Evolutionary conservation across 2,888 invertebrate genomes (phyloP).

Genomic region (Autographa gamma): DNA sequence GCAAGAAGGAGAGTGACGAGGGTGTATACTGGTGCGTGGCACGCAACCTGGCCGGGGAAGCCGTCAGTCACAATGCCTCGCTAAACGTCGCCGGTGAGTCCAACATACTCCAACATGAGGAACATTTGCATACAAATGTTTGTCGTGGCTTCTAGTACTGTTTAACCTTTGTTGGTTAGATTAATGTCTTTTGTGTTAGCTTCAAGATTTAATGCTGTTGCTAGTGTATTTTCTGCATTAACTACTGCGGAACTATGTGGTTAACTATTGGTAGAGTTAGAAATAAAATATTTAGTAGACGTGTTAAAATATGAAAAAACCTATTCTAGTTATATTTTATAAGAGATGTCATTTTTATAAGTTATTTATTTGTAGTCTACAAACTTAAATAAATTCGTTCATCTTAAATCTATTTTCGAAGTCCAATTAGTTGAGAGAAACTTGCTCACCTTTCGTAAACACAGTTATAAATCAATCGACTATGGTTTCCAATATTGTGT

Average conservation of each 20-base stretch:
- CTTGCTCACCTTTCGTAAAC: conserved; percentile 34
- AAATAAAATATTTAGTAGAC: background rate
- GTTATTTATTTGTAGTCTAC: no score
- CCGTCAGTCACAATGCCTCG: conserved; percentile 97
- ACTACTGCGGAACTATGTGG: background rate
- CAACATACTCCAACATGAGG: conserved; percentile 26
- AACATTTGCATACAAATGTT: conserved; percentile 59
- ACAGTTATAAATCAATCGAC: conserved; percentile 43
- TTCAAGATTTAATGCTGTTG: conserved; percentile 9
- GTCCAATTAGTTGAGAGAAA: conserved; percentile 42
- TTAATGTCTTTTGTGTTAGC: conserved; percentile 32
- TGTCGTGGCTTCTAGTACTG: conserved; percentile 39
- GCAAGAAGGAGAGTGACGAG: conserved; percentile 97
- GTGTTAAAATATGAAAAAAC: background rate
- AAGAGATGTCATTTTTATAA: no score
- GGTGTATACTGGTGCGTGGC: conserved; percentile 99
- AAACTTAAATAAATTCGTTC: conserved; percentile 4
- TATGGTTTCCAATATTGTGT: conserved; percentile 40
- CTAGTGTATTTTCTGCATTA: background rate
- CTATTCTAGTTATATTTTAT: no score
- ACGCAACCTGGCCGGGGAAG: conserved; percentile 96
- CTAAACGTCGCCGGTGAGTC: conserved; percentile 96
- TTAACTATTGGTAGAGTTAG: background rate
- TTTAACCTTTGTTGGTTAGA: conserved; percentile 47
- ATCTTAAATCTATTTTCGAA: conserved; percentile 17